Base-by-base conservation (phyloP, 1,140 invertebrate species). In the Drosophila willistoni region DNA sequence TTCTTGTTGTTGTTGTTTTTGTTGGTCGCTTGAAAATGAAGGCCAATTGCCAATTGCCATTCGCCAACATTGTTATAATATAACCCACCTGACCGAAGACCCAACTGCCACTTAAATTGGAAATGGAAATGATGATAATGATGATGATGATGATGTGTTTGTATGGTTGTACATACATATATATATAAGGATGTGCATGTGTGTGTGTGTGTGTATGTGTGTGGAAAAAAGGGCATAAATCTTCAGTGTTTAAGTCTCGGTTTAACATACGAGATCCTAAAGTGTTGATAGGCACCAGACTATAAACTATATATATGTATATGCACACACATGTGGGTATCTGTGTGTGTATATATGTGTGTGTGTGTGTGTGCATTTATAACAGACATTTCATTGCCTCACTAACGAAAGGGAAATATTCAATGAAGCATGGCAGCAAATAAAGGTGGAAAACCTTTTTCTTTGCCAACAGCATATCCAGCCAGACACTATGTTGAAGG, bases 401-500 rank as follows among this genome's bases (percentile, higher is more conserved):
- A 79, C 77, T 79, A 79, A 79, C 77, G 77, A 79, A 79, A 79
- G 77, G 75, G 77, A 79, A 79, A 79, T 78, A 79, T 79, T 79
- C 77, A 79, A 79, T 79, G 77, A 79, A 79, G 76, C 77, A 79
- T 79, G 75, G 17, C 77, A 65, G 75, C 76, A 79, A 79, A 79
- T 79, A 79, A 79, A 79, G 77, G 77, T 79, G 77, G 44, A 79
- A 79, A 79, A 79, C 75, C 76, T 79, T 79, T 79, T 79, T 73
- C 64, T 60, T 59, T 33, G 13, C 42, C 62, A 62, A 65, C 68
- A 62, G 42, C 55, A 65, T 66, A 44, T 12, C 34, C 61, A 71
- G 10, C 36, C 34, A 61, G 36, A 56, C 44, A 36, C 17, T n/a
- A 14, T 19, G 13, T n/a, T 3, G 13, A 17, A 9, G 14, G 17